These are phyloP conservation scores for Eurystomus gularis DNA, from an alignment of 2,113 vertebrate genomes.

Conservation along the genomic window DNA sequence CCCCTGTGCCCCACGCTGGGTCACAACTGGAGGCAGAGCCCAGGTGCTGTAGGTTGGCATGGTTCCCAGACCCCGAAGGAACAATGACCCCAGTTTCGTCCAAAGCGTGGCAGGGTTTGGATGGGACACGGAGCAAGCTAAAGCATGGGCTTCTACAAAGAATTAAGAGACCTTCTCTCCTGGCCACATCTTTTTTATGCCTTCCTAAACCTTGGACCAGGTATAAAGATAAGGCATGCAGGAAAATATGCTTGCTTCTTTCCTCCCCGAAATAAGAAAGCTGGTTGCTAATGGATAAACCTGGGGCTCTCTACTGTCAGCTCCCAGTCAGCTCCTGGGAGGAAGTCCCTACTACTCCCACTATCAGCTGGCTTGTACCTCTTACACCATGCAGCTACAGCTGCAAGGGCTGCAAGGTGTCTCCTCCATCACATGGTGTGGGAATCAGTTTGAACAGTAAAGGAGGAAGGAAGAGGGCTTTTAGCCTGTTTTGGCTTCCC, in stretches of 20 bases:
- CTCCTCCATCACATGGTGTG: rapidly evolving
- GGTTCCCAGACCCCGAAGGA: not conserved
- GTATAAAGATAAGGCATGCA: not conserved
- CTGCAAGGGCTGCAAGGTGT: not conserved
- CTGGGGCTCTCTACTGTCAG: not conserved
- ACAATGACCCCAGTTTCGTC: not conserved
- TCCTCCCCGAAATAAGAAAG: not conserved
- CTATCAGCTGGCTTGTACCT: not conserved
- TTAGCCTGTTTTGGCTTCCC: not conserved
- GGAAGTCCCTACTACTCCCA: not conserved
- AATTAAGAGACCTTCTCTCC: not conserved
- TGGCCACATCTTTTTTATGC: not conserved
- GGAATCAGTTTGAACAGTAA: not conserved
- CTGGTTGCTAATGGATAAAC: not conserved
- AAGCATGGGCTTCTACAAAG: not conserved
- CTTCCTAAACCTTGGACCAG: not conserved
- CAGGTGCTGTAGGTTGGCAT: not conserved
- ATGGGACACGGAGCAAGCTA: not conserved
- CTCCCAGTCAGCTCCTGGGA: not conserved
- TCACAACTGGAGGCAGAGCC: not conserved
- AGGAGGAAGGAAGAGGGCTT: not conserved
- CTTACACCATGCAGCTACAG: not conserved
- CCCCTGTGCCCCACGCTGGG: rapidly evolving
- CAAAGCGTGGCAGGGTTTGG: not conserved
- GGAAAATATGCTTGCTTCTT: not conserved